Percentiles rank a stretch among this genome's conserved stretches.
These are phyloP conservation scores for Turnix velox DNA, from an alignment of 2,113 vertebrate species.

Conservation along the genomic window DNA sequence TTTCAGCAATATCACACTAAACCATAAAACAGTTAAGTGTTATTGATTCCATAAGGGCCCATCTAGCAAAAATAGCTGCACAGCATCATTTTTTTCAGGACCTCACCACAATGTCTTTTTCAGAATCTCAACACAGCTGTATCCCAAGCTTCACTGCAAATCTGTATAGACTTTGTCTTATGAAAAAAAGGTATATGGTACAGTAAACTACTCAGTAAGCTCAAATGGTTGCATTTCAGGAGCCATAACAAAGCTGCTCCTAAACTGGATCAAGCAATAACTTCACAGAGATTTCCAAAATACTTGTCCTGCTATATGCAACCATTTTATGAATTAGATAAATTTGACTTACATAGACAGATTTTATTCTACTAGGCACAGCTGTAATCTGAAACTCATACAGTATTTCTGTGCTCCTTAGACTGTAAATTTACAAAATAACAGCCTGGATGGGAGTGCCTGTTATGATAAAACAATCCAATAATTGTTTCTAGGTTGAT, in stretches of 20 bases:
- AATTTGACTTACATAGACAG: not conserved
- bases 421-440: not conserved
- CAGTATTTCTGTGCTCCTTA: not conserved
- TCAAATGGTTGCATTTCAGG: not conserved
- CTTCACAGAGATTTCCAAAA: not conserved
- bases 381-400: not conserved
- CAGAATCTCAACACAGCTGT: not conserved
- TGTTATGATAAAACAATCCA: not conserved
- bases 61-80: not conserved
- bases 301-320: not conserved
- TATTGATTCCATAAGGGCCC: not conserved
- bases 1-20: not conserved
- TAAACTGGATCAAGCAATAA: not conserved
- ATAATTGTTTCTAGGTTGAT: not conserved
- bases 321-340: not conserved
- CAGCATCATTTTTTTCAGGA: not conserved
- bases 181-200: not conserved
- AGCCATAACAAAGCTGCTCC: not conserved
- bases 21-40: not conserved
- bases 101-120: not conserved
- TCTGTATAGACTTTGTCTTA: not conserved
- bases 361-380: not conserved
- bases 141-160: not conserved
- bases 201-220: not conserved
- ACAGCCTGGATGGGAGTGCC: not conserved